Evolutionary conservation across 2,113 vertebrate genomes (phyloP).

Genomic region (Potamarius usumacintae): DNA sequence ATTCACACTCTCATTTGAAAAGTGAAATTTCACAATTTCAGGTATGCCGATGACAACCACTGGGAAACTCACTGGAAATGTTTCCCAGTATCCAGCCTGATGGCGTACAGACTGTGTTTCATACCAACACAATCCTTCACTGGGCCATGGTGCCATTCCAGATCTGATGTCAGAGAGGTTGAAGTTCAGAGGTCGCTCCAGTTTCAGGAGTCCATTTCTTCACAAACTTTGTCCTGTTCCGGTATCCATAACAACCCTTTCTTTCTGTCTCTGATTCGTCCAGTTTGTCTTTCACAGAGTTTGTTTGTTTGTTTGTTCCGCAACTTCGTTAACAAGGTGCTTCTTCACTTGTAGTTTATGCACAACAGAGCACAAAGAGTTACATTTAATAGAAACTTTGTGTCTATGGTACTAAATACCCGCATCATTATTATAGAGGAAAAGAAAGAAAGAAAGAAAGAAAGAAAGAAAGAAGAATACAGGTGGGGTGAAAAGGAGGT

Average conservation of each 20-base stretch:
- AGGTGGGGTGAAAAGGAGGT: slow-evolving; percentile 50
- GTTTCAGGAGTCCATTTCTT: slow-evolving; percentile 48
- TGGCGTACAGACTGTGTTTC: not conserved
- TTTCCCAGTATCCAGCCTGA: slow-evolving; percentile 1
- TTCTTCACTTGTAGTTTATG: slow-evolving; percentile 82
- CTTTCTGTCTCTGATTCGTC: slow-evolving; percentile 58
- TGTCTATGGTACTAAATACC: slow-evolving; percentile 85
- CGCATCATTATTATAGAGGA: slow-evolving; percentile 80
- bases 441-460: slow-evolving; percentile 37
- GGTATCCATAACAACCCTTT: slow-evolving; percentile 62
- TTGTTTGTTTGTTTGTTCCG: slow-evolving; percentile 45
- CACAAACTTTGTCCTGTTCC: slow-evolving; percentile 54
- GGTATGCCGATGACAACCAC: not conserved
- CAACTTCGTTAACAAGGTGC: slow-evolving; percentile 81
- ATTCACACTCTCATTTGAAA: not conserved
- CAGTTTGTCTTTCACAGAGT: slow-evolving; percentile 55
- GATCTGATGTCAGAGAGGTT: slow-evolving; percentile 59
- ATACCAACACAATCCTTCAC: not conserved
- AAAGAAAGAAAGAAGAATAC: slow-evolving; percentile 46
- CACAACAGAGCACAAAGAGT: slow-evolving; percentile 82
- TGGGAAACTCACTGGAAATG: not conserved
- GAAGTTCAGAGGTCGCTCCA: slow-evolving; percentile 64
- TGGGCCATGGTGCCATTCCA: slow-evolving; percentile 44
- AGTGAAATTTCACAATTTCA: not conserved
- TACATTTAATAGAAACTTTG: slow-evolving; percentile 78